These are phyloP conservation scores for Drosophila cardini DNA, from an alignment of 1,140 invertebrate genomes.

Conservation along the genomic window DNA sequence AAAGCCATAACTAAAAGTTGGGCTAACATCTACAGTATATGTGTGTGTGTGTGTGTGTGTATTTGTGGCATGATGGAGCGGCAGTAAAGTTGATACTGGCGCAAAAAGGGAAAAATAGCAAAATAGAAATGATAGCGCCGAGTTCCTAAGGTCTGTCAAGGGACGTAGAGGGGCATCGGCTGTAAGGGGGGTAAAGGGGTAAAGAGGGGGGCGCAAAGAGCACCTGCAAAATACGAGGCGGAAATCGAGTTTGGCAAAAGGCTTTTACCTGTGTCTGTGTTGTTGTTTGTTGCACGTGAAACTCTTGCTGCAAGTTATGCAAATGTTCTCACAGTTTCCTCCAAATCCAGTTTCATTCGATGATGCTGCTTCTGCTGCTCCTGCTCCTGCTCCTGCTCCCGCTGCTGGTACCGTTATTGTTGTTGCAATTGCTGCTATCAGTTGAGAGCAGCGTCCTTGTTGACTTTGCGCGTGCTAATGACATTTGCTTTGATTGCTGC, in stretches of 20 bases:
- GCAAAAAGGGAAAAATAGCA: constrained; percentile 55
- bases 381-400: background rate
- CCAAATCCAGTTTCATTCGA: constrained; percentile 21
- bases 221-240: constrained; percentile 50
- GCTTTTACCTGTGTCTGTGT: constrained; percentile 75
- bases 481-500: constrained; percentile 76
- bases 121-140: constrained; percentile 79
- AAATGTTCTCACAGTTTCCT: constrained; percentile 59
- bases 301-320: constrained; percentile 76
- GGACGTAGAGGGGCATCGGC: background rate
- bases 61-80: constrained; percentile 63
- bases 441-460: constrained; percentile 49
- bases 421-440: constrained; percentile 50
- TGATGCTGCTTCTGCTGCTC: constrained; percentile 1
- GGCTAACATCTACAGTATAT: constrained; percentile 57
- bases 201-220: background rate
- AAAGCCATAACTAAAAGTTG: constrained; percentile 83
- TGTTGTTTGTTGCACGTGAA: constrained; percentile 56
- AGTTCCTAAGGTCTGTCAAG: background rate
- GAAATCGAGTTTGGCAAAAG: constrained; percentile 76
- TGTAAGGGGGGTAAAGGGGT: background rate
- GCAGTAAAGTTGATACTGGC: constrained; percentile 71
- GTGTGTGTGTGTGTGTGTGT: constrained; percentile 4
- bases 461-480: constrained; percentile 74
- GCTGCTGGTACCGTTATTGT: constrained; percentile 20